A percentile compares a stretch with the other conserved stretches of the same genome.
Evolutionary conservation across 1,140 invertebrate species (phyloP).

Genomic region (Calephelis virginiensis): DNA sequence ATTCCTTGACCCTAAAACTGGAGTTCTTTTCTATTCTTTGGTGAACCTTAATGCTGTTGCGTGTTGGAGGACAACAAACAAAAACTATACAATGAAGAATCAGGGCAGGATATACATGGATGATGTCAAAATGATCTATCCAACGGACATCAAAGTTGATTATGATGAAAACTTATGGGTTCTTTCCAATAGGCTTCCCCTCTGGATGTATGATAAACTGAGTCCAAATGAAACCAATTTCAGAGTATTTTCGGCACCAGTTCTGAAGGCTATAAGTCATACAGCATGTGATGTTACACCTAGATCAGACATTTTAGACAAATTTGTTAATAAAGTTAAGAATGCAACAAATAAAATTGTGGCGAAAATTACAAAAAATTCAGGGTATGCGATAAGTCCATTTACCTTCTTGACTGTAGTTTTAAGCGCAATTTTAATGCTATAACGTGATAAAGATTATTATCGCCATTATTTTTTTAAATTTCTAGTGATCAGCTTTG

Average conservation of each 20-base stretch:
- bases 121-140: constrained; percentile 86
- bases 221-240: constrained; percentile 85
- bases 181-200: constrained; percentile 84
- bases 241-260: constrained; percentile 83
- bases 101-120: constrained; percentile 85
- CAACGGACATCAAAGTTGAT: constrained; percentile 88
- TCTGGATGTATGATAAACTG: constrained; percentile 84
- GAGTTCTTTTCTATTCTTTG: constrained; percentile 87
- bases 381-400: constrained; percentile 24
- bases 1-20: constrained; percentile 84
- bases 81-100: constrained; percentile 81
- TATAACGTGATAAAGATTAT: neutral
- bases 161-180: constrained; percentile 85
- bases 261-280: constrained; percentile 83
- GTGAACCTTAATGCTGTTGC: constrained; percentile 87
- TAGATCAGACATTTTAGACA: constrained; percentile 75
- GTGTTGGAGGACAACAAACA: constrained; percentile 86
- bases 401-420: constrained; percentile 37
- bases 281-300: constrained; percentile 83
- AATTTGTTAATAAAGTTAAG: constrained; percentile 67
- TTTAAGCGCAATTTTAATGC: constrained; percentile 23
- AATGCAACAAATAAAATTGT: constrained; percentile 61
- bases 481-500: constrained; percentile 8
- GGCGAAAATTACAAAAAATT: constrained; percentile 47
- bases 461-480: neutral